Base-by-base conservation (phyloP, 2,888 invertebrate species). In the Lepidochrysops patricia region DNA sequence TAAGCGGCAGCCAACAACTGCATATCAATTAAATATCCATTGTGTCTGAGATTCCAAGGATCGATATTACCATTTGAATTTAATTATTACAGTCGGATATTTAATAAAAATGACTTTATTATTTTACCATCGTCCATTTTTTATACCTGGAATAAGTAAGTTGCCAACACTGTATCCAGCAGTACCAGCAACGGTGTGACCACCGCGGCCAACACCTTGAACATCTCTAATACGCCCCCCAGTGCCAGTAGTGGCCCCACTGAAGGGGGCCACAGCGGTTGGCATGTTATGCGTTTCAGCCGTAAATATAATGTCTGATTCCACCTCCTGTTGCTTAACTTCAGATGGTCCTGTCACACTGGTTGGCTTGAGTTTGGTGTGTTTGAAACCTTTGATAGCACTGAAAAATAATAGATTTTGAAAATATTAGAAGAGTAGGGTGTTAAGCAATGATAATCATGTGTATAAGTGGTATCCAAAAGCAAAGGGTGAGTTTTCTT, bases 201-300 rank as follows among this genome's bases (percentile, higher is more conserved):
- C 98, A 4, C 98, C 98, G 63, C 98, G 90, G 1, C 99, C 99
- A 4, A 98, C 97, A 12, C 95, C 96, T 80, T 99, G 98, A 0
- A 98, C 96, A 82, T 99, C 99, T 63, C 98, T 90, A 61, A 99
- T 94, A 48, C 99, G 91, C 0, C 99, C 99, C 0, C 99, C 99
- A 0, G 98, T 98, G 25, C 99, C 99, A 0, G 99, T 99, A 0
- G 98, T 97, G 0, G 99, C 98, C 0, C 99, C 99, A 82, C 98
- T 97, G 69, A 99, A 99, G 0, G 98, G 98, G 0, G 98, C 97
- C 7, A 99, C 98, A 0, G 98, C 97, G 0, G 98, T 98, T 0
- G 98, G 98, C 91, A 99, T 99, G 79, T 99, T 99, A 82, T 99
- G 99, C 0, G 99, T 99, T 88, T 99, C 99, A 0, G 99, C 99